A percentile compares a stretch with the other conserved stretches of the same genome.
Conservation (phyloP, 2,888 invertebrate species). For the Phengaris alcon region DNA sequence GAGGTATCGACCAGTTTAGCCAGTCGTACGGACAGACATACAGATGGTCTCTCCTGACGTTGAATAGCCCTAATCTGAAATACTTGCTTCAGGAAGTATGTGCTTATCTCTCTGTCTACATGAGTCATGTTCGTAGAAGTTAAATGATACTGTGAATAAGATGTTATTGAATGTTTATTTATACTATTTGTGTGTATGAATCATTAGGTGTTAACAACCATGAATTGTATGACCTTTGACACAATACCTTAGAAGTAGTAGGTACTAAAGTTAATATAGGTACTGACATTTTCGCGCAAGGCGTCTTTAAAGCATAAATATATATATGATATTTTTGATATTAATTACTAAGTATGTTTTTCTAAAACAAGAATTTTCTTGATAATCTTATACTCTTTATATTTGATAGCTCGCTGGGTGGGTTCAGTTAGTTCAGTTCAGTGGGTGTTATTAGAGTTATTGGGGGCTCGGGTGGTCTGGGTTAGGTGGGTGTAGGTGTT, state of each 20-base stretch:
- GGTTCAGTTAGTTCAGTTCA: no score
- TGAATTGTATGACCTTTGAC: neutral
- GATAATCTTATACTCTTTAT: neutral
- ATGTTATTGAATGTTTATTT: conserved; percentile 5
- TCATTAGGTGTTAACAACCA: neutral
- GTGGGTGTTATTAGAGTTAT: no score
- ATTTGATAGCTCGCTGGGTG: no score
- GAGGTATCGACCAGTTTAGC: conserved; percentile 11
- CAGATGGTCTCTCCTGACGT: conserved; percentile 10
- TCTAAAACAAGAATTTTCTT: neutral
- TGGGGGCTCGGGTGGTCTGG: no score
- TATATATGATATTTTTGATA: neutral
- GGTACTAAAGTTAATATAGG: no score
- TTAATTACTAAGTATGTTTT: neutral
- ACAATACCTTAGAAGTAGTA: no score
- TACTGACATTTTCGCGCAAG: no score
- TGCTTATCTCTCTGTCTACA: conserved; percentile 6
- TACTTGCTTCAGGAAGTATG: conserved; percentile 14
- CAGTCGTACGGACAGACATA: conserved; percentile 5
- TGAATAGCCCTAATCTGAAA: conserved; percentile 21
- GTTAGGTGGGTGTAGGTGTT: no score
- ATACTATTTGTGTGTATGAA: neutral
- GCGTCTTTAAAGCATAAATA: no score
- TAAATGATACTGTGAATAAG: neutral
- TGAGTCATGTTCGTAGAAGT: conserved; percentile 7